Percentiles rank a stretch among this genome's conserved stretches.
Conservation (phyloP, 2,113 vertebrate species). For the Girardinichthys multiradiatus region DNA sequence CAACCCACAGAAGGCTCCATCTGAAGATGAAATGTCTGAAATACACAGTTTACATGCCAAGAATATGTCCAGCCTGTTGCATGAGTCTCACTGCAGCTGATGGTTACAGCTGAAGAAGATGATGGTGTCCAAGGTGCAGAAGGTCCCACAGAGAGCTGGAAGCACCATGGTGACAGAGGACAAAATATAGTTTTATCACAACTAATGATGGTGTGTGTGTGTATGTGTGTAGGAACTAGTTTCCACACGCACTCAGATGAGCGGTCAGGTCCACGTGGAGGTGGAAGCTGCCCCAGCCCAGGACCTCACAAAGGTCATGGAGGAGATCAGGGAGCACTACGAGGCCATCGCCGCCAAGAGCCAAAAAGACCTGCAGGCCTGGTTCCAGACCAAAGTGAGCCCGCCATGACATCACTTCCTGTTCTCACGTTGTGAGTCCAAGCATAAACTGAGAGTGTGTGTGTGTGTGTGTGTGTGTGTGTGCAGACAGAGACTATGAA, state of each 20-base stretch:
- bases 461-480: background rate
- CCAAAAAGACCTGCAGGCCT: slow-evolving; percentile 80
- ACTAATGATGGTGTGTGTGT: background rate
- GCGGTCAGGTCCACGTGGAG: slow-evolving; percentile 79
- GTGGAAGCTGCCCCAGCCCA: slow-evolving; percentile 71
- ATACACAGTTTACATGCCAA: too few species aligned
- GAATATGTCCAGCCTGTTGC: too few species aligned
- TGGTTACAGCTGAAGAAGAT: too few species aligned
- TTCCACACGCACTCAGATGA: slow-evolving; percentile 53
- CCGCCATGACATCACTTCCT: background rate
- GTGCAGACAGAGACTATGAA: slow-evolving; percentile 81
- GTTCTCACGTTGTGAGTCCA: background rate
- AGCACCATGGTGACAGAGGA: too few species aligned
- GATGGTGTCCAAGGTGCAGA: background rate
- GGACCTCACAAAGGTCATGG: slow-evolving; percentile 71
- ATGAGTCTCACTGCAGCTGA: too few species aligned
- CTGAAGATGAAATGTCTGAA: too few species aligned
- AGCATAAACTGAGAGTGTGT: background rate
- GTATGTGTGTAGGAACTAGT: slow-evolving; percentile 67
- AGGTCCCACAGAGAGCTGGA: too few species aligned
- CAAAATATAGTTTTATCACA: too few species aligned
- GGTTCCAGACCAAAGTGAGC: slow-evolving; percentile 68
- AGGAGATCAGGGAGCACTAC: slow-evolving; percentile 85
- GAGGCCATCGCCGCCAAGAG: slow-evolving; percentile 83
- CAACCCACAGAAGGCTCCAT: too few species aligned